phyloP scores from a whole-genome alignment of 1,140 invertebrate species.

The Lethrus apterus region DNA sequence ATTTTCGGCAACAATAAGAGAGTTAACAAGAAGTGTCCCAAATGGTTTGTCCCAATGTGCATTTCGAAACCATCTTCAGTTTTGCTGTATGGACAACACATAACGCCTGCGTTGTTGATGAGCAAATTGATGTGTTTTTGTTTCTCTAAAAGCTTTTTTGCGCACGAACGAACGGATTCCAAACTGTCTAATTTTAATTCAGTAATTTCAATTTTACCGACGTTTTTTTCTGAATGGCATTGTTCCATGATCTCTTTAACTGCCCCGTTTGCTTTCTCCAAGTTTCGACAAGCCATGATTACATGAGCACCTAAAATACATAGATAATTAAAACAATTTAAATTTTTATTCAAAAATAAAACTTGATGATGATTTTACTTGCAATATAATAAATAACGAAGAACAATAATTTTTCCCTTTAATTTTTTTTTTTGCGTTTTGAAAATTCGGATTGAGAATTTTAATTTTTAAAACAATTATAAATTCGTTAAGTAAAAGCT shows the following conservation, averaged over 20 bases:
- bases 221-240: conserved; percentile 36
- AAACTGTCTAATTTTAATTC: conserved; percentile 63
- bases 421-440: no score
- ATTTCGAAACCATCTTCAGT: conserved; percentile 46
- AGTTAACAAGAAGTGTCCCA: conserved; percentile 62
- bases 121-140: conserved; percentile 22
- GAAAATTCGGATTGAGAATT: no score
- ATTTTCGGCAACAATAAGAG: conserved; percentile 51
- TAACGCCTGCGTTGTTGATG: conserved; percentile 29
- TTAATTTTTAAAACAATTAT: no score
- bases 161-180: conserved; percentile 63
- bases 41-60: conserved; percentile 46
- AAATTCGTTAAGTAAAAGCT: no score
- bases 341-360: no score
- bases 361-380: no score
- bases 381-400: no score
- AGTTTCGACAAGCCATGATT: conserved; percentile 59
- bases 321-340: no score
- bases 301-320: conserved; percentile 54
- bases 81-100: conserved; percentile 29
- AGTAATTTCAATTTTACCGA: conserved; percentile 37
- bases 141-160: conserved; percentile 38
- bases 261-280: conserved; percentile 45
- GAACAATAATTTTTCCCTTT: no score
- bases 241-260: conserved; percentile 36